Base-by-base conservation (phyloP, 1,140 invertebrate genomes). In the Lepeophtheirus salmonis region DNA sequence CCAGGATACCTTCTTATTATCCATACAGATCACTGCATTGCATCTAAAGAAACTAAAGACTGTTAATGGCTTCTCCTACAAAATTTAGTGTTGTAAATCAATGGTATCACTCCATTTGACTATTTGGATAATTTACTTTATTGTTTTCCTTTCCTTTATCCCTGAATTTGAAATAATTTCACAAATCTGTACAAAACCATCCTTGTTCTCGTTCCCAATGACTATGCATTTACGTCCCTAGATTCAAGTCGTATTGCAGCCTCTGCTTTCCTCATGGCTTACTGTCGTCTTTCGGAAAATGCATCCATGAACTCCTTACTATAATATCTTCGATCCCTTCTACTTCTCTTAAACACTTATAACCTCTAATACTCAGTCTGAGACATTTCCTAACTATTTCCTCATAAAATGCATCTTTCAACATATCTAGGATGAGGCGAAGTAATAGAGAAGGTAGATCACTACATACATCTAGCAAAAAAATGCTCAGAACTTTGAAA, bases 1-100 rank as follows among this genome's bases (percentile, higher is more conserved):
- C 78, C 82, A 4, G 83, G 84, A 0, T 80, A 89, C 56, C 74
- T 81, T 30, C 76, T 96, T 30, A 83, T 89, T 63, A 83, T 83
- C 71, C 92, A 91, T 73, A 94, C 89, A 6, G 90, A 91, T 68
- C 83, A 88, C 71, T 90, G 87, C 68, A 83, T 94, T 70, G 82
- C 79, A 48, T 72, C 82, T 60, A 74, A 82, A 56, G 84, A 92
- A 66, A 76, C 94, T 60, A 82, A 81, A 77, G 80, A 80, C 67
- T 87, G 83, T 83, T 84, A 89, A 69, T 75, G 84, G 65, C 70
- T 84, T 65, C 77, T 87, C 41, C 73, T 87, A 51, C 79, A 77
- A 12, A 82, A 82, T 67, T 71, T 88, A 49, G 85, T 84, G 66
- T 89, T 84, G 84, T 83, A 89, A 71, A 72, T 86, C 57, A 80